Evolutionary conservation across 2,113 vertebrate species (phyloP), one percentile per base, ranked within the genome.

Genomic region (Rhinoptilus africanus): DNA sequence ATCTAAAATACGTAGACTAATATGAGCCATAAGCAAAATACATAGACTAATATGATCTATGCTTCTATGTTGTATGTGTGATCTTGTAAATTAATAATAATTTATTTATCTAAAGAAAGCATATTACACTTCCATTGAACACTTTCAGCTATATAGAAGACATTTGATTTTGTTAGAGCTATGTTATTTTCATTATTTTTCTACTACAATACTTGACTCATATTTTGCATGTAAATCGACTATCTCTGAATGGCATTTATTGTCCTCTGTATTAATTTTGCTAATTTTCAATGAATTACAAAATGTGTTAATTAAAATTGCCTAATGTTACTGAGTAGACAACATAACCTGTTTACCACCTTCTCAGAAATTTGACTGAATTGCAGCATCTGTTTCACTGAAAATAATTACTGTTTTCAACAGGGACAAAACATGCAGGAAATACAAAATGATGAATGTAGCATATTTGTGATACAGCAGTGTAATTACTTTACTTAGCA

Each of bases 351-450:
- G 95, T 88, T 96, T 97, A 94, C 96, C 22, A 21, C n/a, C 35
- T 64, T 62, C 21, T 56, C 19, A 47, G 85, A 96, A 98, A 98
- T 98, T 95, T 93, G 97, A 98, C 93, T 93, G 85, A 89, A 86
- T 83, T 78, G 54, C 6, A 74, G 47, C 59, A 86, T 89, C 79
- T 92, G 23, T 74, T 93, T 96, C 83, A 96, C 43, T 69, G 67
- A 82, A 91, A 96, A 95, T 93, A 84, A 86, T 92, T 48, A 85
- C 75, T 62, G 64, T 84, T 93, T 90, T 95, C 74, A 63, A 82
- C 83, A 91, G 63, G 19, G 67, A 96, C 30, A 94, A 98, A 94
- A 96, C 51, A 66, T 39, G 8, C 24, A 72, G 32, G 82, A 90
- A 93, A 95, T 84, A 85, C 51, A 87, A 92, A 75, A 94, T 92